phyloP scores from a whole-genome alignment of 2,113 vertebrate genomes.

The Elanoides forficatus region DNA sequence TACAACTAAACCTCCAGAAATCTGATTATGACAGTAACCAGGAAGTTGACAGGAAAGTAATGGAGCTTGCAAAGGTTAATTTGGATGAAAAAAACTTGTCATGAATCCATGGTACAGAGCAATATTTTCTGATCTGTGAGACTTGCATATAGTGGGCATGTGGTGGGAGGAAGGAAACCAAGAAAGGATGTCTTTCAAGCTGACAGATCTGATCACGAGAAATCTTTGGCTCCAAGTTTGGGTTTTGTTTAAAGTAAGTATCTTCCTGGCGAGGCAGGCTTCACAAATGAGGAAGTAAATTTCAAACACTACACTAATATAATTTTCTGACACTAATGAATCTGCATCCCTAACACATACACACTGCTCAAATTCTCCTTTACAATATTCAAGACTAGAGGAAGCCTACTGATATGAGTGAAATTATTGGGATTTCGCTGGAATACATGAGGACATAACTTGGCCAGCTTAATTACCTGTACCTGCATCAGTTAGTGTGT shows the following conservation, averaged over 20 bases:
- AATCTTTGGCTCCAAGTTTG: background rate
- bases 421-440: background rate
- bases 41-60: constrained; percentile 40
- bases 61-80: constrained; percentile 47
- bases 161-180: background rate
- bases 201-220: constrained; percentile 21
- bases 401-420: background rate
- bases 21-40: constrained; percentile 20
- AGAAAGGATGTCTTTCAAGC: constrained; percentile 24
- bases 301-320: background rate
- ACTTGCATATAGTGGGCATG: background rate
- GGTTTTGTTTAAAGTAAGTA: constrained; percentile 48
- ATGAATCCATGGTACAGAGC: background rate
- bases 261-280: background rate
- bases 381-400: background rate
- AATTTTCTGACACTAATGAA: background rate
- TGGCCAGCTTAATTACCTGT: background rate
- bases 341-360: background rate
- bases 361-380: background rate
- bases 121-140: constrained; percentile 48
- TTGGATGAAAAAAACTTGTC: constrained; percentile 21
- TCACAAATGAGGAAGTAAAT: constrained; percentile 1
- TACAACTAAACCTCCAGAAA: background rate
- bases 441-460: background rate
- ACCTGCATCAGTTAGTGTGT: background rate